Evolutionary conservation across 2,888 invertebrate species (phyloP), one percentile per base, ranked within the genome.

Genomic region (Lochmaea capreae): DNA sequence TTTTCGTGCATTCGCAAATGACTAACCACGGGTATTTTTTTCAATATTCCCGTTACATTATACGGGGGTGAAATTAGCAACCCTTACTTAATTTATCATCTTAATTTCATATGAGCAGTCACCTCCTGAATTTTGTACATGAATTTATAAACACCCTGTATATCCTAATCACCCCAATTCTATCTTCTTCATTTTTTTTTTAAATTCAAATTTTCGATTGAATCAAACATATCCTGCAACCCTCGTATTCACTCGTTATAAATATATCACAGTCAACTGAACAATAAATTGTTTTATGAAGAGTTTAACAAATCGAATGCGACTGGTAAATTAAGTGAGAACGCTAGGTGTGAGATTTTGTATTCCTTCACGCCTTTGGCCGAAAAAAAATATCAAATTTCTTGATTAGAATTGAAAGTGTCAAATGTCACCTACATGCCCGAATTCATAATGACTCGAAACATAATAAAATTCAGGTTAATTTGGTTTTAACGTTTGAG

Each of bases 281-380:
- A 59, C 59, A 12, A 4, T 12, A 14, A 52, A n/a, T 4, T 6
- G n/a, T 59, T 67, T 72, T 65, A 69, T 43, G 49, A 49, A 67
- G 18, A 59, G 12, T 71, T 69, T 52, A 75, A 72, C 65, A 75
- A 66, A 72, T 74, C 57, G 52, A 54, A 75, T 61, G 63, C 63
- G 75, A 72, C 72, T 71, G 70, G 72, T 76, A 71, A 77, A 74
- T 77, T 71, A 76, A 74, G 75, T 71, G 73, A 72, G 72, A 72
- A 71, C 69, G 65, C 62, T 39, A 76, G 74, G 76, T 73, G 76
- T 74, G 77, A 76, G 73, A 69, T 76, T 74, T 69, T 65, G 62
- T 70, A 76, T 76, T 74, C 71, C 65, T 78, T 71, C 71, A 73
- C 77, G 73, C 76, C 77, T 74, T 74, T 71, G 65, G 18, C 9